Conservation (phyloP, 2,113 vertebrate species). For the Passer domesticus region DNA sequence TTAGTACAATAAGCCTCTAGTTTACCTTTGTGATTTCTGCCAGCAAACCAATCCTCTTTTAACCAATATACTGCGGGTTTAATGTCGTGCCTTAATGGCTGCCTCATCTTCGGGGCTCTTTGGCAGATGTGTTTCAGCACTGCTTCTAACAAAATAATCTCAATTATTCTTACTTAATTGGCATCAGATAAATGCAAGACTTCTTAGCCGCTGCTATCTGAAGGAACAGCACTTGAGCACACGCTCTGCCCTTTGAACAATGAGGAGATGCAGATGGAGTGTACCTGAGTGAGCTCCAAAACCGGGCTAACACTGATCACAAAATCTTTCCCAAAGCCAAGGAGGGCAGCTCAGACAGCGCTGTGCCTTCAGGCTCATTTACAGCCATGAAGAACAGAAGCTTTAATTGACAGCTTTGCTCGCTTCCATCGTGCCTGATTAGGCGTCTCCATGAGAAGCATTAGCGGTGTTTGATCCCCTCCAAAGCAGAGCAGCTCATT, state of each 20-base stretch:
- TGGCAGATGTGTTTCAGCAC: background rate
- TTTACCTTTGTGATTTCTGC: background rate
- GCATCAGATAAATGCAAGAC: background rate
- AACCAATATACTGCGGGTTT: background rate
- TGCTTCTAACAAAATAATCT: background rate
- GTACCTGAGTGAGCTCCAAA: background rate
- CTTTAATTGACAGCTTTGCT: background rate
- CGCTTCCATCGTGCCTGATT: background rate
- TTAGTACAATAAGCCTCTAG: background rate
- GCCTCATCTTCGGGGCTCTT: background rate
- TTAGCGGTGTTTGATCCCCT: background rate
- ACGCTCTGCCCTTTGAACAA: slow-evolving; percentile 28
- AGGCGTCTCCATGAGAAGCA: background rate
- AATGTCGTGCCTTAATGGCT: background rate
- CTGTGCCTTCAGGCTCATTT: background rate
- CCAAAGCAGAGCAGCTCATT: slow-evolving; percentile 13
- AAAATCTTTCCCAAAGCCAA: background rate
- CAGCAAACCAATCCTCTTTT: background rate
- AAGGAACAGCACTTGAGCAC: background rate
- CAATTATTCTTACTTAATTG: background rate
- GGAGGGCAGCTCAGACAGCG: background rate
- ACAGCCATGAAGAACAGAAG: background rate
- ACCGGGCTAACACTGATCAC: fast-evolving
- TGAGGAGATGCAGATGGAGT: background rate
- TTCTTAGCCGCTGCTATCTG: background rate